Evolutionary conservation across 2,797 vertebrate species (phyloP).

Genomic region (Phaenicophaeus curvirostris): DNA sequence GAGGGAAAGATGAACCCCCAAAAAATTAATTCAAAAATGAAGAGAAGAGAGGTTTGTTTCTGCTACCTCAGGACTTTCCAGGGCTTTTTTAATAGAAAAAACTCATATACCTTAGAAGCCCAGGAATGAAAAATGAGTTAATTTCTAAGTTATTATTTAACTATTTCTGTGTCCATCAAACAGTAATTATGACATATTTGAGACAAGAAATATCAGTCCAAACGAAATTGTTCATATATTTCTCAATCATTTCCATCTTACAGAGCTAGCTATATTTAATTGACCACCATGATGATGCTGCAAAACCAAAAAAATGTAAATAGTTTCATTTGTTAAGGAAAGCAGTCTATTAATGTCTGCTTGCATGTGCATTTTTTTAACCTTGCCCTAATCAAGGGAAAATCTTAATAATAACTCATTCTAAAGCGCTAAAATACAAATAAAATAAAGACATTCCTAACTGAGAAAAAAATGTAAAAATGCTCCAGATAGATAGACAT

Average conservation of each 20-base stretch:
- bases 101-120: not conserved
- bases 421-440: not conserved
- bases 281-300: not conserved
- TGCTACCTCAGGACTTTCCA: not conserved
- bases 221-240: not conserved
- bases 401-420: not conserved
- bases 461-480: not conserved
- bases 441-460: not conserved
- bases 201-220: not conserved
- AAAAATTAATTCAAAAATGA: not conserved
- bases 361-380: not conserved
- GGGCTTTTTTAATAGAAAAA: not conserved
- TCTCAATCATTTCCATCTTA: not conserved
- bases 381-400: not conserved
- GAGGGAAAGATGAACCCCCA: not conserved
- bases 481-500: not conserved
- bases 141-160: not conserved
- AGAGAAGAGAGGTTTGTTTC: not conserved
- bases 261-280: not conserved
- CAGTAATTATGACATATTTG: not conserved
- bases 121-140: not conserved
- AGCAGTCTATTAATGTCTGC: not conserved
- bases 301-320: not conserved
- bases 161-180: not conserved
- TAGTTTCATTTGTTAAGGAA: not conserved